A percentile compares a stretch with the other conserved stretches of the same genome.
Conservation (phyloP, 2,888 invertebrate species). For the Epicampocera succincta region DNA sequence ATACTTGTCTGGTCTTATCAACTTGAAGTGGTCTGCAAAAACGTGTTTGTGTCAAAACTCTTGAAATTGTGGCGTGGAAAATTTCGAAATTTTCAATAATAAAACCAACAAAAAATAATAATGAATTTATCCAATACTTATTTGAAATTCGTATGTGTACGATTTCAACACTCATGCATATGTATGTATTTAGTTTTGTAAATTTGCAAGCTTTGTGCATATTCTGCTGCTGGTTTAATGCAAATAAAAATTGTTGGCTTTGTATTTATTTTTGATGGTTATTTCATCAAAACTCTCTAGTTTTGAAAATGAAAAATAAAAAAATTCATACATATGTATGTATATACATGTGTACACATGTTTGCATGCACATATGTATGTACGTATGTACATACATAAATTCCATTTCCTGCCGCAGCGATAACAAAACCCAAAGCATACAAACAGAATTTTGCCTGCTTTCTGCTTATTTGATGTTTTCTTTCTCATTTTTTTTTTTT, state of each 20-base stretch:
- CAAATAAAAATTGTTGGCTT: slow-evolving; percentile 7
- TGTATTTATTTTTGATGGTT: slow-evolving; percentile 34
- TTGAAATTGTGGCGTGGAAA: too few relatives aligned
- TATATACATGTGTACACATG: too few relatives aligned
- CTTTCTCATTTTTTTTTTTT: too few relatives aligned
- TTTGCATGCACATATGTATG: too few relatives aligned
- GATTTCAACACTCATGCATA: slow-evolving; percentile 4
- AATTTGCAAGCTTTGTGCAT: slow-evolving; percentile 31
- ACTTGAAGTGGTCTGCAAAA: too few relatives aligned
- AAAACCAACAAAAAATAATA: too few relatives aligned
- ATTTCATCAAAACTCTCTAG: slow-evolving; percentile 52
- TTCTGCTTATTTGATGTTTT: background rate
- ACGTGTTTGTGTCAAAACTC: too few relatives aligned
- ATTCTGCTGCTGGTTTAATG: slow-evolving; percentile 18
- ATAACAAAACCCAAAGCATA: slow-evolving; percentile 71
- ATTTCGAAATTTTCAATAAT: slow-evolving; percentile 1
- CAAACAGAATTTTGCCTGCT: slow-evolving; percentile 8
- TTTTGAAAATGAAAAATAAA: slow-evolving; percentile 56
- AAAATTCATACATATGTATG: background rate
- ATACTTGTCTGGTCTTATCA: too few relatives aligned
- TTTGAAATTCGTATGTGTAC: background rate
- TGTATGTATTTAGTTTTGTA: slow-evolving; percentile 37
- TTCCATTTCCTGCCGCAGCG: slow-evolving; percentile 79
- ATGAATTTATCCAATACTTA: slow-evolving; percentile 5
- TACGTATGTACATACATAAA: slow-evolving; percentile 70